phyloP scores from a whole-genome alignment of 2,113 vertebrate genomes.

The Myocastor coypus region DNA sequence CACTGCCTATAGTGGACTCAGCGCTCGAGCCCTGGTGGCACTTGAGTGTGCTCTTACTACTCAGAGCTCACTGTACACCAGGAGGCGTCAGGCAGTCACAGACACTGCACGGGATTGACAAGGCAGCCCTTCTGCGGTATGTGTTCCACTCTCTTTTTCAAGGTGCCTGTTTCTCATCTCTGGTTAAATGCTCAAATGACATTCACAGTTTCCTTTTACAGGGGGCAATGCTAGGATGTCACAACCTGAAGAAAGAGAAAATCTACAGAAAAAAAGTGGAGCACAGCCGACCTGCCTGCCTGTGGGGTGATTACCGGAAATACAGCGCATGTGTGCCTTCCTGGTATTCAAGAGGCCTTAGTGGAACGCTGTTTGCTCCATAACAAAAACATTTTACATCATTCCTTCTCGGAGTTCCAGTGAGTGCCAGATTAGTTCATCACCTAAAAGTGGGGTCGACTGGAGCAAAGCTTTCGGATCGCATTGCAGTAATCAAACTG shows the following conservation, averaged over 20 bases:
- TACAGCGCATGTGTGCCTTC: fast-evolving
- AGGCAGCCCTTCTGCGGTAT: not conserved
- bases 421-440: not conserved
- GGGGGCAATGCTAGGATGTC: not conserved
- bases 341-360: not conserved
- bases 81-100: not conserved
- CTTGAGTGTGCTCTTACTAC: constrained; percentile 55
- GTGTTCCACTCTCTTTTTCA: not conserved
- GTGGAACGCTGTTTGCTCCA: fast-evolving
- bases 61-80: not conserved
- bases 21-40: constrained; percentile 69
- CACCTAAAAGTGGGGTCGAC: not conserved
- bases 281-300: not conserved
- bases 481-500: not conserved
- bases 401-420: not conserved
- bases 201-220: constrained; percentile 2
- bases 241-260: not conserved
- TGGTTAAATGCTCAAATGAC: constrained; percentile 48
- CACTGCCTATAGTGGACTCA: constrained; percentile 79
- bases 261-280: not conserved
- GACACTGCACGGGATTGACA: constrained; percentile 40
- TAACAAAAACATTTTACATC: not conserved
- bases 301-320: not conserved
- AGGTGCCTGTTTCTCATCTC: not conserved
- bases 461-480: not conserved